Percentiles rank a stretch among this genome's conserved stretches.
These are phyloP conservation scores for Holotrichia oblita DNA, from an alignment of 1,140 invertebrate species.

Conservation along the genomic window DNA sequence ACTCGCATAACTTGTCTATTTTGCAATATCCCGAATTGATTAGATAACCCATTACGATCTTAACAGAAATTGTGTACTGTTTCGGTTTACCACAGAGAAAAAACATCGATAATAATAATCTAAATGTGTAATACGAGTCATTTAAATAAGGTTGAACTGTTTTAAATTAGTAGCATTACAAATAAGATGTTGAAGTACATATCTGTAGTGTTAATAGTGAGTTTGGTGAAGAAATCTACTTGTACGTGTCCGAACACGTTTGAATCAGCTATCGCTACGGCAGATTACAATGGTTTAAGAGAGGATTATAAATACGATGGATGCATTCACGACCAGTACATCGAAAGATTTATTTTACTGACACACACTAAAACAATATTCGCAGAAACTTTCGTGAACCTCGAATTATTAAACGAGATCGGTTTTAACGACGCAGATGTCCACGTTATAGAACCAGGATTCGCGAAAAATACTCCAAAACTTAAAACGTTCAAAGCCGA, in stretches of 20 bases:
- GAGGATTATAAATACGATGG: background rate
- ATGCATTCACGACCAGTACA: background rate
- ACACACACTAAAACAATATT: background rate
- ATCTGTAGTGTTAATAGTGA: background rate
- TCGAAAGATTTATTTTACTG: background rate
- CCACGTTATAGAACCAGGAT: background rate
- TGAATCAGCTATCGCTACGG: background rate
- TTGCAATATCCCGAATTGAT: no score
- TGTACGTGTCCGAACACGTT: background rate
- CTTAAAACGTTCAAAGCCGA: background rate
- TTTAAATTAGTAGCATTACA: no score
- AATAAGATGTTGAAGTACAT: background rate
- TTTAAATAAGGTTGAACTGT: no score
- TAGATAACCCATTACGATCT: no score
- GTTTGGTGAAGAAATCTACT: background rate
- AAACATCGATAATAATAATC: no score
- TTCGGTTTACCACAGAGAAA: no score
- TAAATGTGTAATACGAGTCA: no score
- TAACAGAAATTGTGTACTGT: no score
- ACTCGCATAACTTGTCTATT: no score
- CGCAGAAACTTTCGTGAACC: background rate
- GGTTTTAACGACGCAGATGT: background rate
- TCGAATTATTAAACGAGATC: background rate
- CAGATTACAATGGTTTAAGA: background rate
- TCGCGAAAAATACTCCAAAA: background rate